phyloP scores from a whole-genome alignment of 2,797 vertebrate species.

The Falco berigora region DNA sequence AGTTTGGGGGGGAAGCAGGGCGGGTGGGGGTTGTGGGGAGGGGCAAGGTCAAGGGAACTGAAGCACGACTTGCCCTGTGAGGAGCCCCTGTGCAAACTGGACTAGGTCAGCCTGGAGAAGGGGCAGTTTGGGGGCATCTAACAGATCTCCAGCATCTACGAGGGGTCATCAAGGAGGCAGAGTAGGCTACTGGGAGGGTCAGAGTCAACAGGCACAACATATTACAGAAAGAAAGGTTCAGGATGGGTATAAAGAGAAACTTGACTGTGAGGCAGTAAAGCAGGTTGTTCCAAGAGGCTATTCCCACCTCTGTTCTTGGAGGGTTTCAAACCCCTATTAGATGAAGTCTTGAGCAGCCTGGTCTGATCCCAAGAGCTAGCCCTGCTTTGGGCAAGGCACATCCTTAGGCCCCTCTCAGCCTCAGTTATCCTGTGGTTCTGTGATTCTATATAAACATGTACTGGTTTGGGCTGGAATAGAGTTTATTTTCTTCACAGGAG shows the following conservation, averaged over 20 bases:
- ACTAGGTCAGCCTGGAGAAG: neutral
- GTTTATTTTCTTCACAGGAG: too few relatives aligned
- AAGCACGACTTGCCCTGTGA: neutral
- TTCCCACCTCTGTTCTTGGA: neutral
- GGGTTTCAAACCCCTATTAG: neutral
- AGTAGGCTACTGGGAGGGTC: neutral
- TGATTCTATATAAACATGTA: neutral
- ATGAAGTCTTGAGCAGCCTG: neutral
- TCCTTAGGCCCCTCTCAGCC: neutral
- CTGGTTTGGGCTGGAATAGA: too few relatives aligned
- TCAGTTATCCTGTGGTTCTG: neutral
- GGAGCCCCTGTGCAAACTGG: neutral
- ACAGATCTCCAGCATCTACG: too few relatives aligned
- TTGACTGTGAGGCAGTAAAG: neutral
- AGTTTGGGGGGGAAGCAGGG: neutral
- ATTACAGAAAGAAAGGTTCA: neutral
- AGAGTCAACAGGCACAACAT: neutral
- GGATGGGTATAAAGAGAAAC: neutral
- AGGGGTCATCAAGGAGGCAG: neutral
- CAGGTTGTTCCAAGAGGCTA: neutral
- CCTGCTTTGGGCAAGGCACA: neutral
- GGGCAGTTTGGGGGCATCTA: neutral
- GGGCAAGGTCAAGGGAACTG: too few relatives aligned
- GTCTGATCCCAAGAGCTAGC: neutral
- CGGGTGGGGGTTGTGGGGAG: too few relatives aligned